These are phyloP conservation scores for Pangasius mekongensis DNA, from an alignment of 2,797 vertebrate genomes.

Conservation along the genomic window DNA sequence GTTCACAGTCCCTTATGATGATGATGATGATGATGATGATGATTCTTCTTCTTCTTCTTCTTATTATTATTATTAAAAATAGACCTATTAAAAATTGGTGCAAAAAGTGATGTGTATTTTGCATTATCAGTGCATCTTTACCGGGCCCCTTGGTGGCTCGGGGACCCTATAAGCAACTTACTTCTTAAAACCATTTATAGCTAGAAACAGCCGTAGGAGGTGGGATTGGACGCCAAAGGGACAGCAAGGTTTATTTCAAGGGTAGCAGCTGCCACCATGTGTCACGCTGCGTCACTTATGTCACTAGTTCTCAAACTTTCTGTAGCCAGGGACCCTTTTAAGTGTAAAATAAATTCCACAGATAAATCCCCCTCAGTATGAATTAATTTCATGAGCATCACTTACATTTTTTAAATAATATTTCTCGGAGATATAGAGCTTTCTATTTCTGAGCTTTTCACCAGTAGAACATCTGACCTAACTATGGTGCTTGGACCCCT, in stretches of 20 bases:
- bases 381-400: not conserved
- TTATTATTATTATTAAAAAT: not conserved
- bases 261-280: slow-evolving; percentile 12
- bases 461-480: not conserved
- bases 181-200: not conserved
- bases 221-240: not conserved
- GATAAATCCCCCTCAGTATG: not conserved
- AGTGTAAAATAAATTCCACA: not conserved
- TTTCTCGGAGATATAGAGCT: not conserved
- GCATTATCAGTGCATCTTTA: too few relatives aligned
- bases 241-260: slow-evolving; percentile 22
- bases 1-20: not conserved
- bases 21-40: not conserved
- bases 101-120: too few relatives aligned
- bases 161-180: not conserved
- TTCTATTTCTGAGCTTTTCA: not conserved
- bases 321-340: not conserved
- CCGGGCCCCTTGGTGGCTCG: too few relatives aligned
- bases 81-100: not conserved
- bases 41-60: too few relatives aligned
- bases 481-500: not conserved
- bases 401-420: not conserved
- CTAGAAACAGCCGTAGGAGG: not conserved
- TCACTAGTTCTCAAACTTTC: not conserved
- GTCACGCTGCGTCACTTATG: not conserved